Conservation (phyloP, 2,113 vertebrate species). For the Archocentrus centrarchus region DNA sequence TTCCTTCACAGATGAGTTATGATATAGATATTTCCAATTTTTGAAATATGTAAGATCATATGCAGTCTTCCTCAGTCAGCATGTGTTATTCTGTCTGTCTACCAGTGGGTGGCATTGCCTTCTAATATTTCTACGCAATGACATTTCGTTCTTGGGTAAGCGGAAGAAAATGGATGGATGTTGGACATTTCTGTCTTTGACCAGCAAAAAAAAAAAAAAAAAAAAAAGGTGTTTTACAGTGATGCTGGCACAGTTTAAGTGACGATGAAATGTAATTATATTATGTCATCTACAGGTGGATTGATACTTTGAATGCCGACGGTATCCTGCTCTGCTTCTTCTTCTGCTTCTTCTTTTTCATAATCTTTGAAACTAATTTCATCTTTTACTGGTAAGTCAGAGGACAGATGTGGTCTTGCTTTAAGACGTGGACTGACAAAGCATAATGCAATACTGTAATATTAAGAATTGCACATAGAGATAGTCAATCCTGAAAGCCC, state of each 20-base stretch:
- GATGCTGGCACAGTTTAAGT: background rate
- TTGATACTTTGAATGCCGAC: background rate
- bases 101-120: conserved; percentile 68
- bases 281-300: conserved; percentile 26
- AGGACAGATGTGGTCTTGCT: background rate
- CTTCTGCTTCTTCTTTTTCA: background rate
- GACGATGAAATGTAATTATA: background rate
- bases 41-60: background rate
- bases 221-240: background rate
- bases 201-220: background rate
- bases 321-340: background rate
- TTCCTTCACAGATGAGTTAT: background rate
- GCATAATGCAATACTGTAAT: background rate
- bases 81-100: conserved; percentile 70
- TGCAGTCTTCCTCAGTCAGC: conserved; percentile 35
- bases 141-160: background rate
- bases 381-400: conserved; percentile 23
- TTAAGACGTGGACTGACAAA: background rate
- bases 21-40: conserved; percentile 27
- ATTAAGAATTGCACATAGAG: background rate
- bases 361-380: background rate
- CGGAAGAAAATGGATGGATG: too few relatives aligned
- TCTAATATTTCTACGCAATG: conserved; percentile 16
- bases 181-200: background rate
- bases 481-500: background rate